Conservation (phyloP, 2,797 vertebrate species). For the Tenualosa ilisha region DNA sequence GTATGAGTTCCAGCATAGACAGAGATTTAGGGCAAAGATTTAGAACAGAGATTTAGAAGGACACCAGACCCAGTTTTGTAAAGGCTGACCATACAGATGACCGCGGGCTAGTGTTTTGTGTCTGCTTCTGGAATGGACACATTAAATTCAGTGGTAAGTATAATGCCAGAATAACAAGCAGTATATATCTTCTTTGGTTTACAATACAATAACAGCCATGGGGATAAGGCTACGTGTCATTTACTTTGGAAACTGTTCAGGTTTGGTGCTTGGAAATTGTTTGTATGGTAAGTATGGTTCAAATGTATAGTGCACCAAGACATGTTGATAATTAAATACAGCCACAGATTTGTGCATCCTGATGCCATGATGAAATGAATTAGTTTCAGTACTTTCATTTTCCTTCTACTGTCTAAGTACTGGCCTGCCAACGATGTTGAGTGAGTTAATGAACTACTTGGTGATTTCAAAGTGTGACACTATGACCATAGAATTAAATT, state of each 20-base stretch:
- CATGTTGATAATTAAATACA: not conserved
- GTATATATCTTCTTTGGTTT: no score
- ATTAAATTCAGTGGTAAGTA: conserved; percentile 70
- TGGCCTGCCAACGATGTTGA: not conserved
- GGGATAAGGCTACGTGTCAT: not conserved
- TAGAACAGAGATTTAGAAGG: conserved; percentile 50
- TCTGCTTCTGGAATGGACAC: conserved; percentile 73
- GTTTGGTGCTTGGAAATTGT: no score
- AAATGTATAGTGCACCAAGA: not conserved
- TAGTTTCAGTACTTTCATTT: no score
- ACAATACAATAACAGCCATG: no score
- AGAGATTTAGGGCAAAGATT: no score
- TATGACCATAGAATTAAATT: not conserved
- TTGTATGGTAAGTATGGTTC: not conserved
- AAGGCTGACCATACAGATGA: conserved; percentile 86
- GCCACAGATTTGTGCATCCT: not conserved
- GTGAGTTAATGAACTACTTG: not conserved
- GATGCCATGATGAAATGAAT: not conserved
- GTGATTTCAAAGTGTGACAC: not conserved
- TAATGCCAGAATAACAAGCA: not conserved
- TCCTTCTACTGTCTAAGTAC: no score
- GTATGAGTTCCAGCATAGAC: conserved; percentile 83
- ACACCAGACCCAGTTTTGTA: conserved; percentile 78
- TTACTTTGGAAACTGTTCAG: not conserved
- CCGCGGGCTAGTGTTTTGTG: conserved; percentile 81